Evolutionary conservation across 2,797 vertebrate genomes (phyloP), one percentile per base, ranked within the genome.

Genomic region (Enteromius radiatus): DNA sequence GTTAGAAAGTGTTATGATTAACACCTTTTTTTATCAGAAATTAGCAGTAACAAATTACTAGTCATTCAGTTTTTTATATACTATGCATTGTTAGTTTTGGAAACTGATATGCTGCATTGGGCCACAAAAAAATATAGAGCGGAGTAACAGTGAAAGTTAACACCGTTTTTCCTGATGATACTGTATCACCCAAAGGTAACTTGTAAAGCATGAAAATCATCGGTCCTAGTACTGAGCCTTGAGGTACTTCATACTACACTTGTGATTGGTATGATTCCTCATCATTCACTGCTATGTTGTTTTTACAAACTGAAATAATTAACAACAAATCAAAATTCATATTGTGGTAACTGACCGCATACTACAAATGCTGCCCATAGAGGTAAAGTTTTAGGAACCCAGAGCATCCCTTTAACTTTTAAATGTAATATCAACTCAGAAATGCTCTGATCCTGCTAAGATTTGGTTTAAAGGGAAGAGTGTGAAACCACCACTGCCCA

Each of bases 401-500:
- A 31, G 23, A 47, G 8, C 15, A 28, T 47, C 70, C 69, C 17
- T 49, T 71, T 33, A 21, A 70, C 19, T 73, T 74, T 23, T 12
- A 54, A 56, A 56, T 75, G 2, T 33, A 36, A 26, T 75, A 21
- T 49, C 26, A 14, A 23, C n/a, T 43, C 7, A 76, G 15, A 75
- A 56, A 56, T 28, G 15, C 3, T 78, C 63, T 33, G 31, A 15
- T 36, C 11, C 43, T 26, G 26, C 23, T 78, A 14, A 65, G 54
- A 78, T 43, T 1, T 78, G 10, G 10, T 78, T 78, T 64, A 54
- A 36, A 4, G 19, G 21, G 10, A 38, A n/a, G 41, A 5, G 23
- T 77, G 38, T 77, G 38, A 81, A 84, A 64, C 31, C 6, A 84
- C 69, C 54, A 73, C 71, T 56, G 41, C 33, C 63, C 47, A 71